Conservation (phyloP, 2,888 invertebrate species). For the Papilio elwesi region DNA sequence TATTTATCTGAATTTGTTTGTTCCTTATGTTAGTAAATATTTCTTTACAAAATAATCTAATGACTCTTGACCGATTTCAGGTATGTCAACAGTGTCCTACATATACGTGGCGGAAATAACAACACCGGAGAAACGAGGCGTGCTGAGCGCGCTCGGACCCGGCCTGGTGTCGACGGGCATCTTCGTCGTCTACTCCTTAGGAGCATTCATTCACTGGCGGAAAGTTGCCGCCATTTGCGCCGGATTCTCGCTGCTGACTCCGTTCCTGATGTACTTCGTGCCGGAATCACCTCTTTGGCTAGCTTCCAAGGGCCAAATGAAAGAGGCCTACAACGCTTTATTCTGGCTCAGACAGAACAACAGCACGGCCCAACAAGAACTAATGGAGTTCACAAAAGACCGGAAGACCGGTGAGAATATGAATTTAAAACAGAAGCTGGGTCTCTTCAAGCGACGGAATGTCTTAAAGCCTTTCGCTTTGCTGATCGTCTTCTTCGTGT, state of each 20-base stretch:
- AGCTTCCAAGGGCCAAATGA: constrained; percentile 84
- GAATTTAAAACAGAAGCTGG: constrained; percentile 70
- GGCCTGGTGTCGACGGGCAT: constrained; percentile 89
- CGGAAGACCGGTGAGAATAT: constrained; percentile 67
- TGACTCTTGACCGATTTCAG: constrained; percentile 63
- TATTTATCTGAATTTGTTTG: no score
- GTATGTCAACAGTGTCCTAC: constrained; percentile 88
- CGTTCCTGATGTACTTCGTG: constrained; percentile 84
- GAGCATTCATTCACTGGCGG: constrained; percentile 87
- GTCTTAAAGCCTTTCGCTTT: constrained; percentile 88
- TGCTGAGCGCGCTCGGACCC: constrained; percentile 88
- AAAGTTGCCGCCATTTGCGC: constrained; percentile 87
- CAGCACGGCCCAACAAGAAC: constrained; percentile 85
- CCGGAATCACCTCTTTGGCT: constrained; percentile 90
- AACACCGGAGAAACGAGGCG: constrained; percentile 87
- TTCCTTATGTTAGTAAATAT: no score
- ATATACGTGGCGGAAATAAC: constrained; percentile 89
- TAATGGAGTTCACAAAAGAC: constrained; percentile 84
- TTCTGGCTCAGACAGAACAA: constrained; percentile 87
- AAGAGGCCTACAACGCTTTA: constrained; percentile 85
- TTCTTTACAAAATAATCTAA: neutral
- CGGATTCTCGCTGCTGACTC: constrained; percentile 82
- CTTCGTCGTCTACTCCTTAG: constrained; percentile 87
- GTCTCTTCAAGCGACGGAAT: constrained; percentile 77
- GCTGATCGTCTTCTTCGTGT: constrained; percentile 86